Base-by-base conservation (phyloP, 1,140 invertebrate species). In the Venturia canescens region DNA sequence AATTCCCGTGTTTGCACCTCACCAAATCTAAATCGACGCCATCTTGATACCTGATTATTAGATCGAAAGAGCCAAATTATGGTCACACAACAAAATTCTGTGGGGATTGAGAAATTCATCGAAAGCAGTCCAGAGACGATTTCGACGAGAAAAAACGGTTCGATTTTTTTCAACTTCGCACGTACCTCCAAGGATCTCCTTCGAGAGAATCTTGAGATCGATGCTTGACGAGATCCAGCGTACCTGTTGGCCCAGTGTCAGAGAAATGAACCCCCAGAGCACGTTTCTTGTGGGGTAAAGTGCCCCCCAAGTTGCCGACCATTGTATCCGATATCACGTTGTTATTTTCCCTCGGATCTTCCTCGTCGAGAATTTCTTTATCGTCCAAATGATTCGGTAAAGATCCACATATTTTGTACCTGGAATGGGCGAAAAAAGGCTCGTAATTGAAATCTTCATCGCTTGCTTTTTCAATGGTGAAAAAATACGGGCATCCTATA, bases 311-410 rank as follows among this genome's bases (percentile, higher is more conserved):
- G 91, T 89, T 94, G 87, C 93, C 94, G 84, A 93, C 92, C 87
- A 95, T 94, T 83, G 94, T 95, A 85, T 94, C 94, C 18, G 89
- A 91, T 88, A 89, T 90, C 72, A 89, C 85, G 80, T 91, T 92
- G 85, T 93, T 94, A 86, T 94, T 94, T 78, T 93, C 93, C 26
- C 92, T 91, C 79, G 91, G 86, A 87, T 93, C 89, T 75, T 91
- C 91, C 87, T 92, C 92, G 82, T 78, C 77, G 23, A 89, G 83
- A 23, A 86, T 86, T 38, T 92, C 89, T 84, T 94, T 93, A 60
- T 94, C 94, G 86, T 96, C 95, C 82, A 96, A 89, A 88, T 96
- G 94, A 90, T 96, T 96, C 2, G 95, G 95, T 80, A 96, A 87
- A 18, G 95, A 96, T 72, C 94, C 93, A 86, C 94, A 94, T 79